Evolutionary conservation across 2,888 invertebrate genomes (phyloP), one percentile per base, ranked within the genome.

Genomic region (Parelbella ahira): DNA sequence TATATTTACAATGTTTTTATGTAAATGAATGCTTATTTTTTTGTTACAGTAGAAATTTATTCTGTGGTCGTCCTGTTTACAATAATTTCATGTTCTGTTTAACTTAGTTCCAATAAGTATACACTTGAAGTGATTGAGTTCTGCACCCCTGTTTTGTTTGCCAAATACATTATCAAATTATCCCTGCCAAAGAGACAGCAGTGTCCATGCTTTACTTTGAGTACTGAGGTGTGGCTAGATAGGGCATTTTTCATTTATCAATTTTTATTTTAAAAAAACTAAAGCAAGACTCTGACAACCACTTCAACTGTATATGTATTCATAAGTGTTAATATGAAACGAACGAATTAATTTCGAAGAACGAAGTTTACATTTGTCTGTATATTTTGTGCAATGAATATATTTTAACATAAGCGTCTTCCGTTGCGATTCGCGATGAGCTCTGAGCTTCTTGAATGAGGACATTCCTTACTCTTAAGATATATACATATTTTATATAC

Each of bases 401-500:
- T 20, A n/a, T 28, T 19, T 19, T 21, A 32, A 24, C 15, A 37
- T 37, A 15, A 37, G n/a, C n/a, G 48, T 44, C 44, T 39, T 50
- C 30, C 37, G 36, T 36, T 8, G 21, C 18, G 25, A 18, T 25
- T 3, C 8, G 27, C 24, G 18, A 4, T 18, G 18, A 41, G 41
- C 41, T 41, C 6, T 33, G 20, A 41, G 41, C 41, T 34, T 29
- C 33, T 44, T 36, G 25, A 44, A 49, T 53, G 46, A 51, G 53
- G 49, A 50, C 49, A 51, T 41, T 48, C 59, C 63, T 58, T 68
- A 58, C 56, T 50, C 58, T n/a, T 46, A 48, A 41, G 33, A 41
- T 41, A 27, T 25, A 12, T 13, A 28, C 12, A 29, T 37, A 37
- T 37, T 19, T 36, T 36, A 15, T 36, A 25, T 32, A 25, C n/a